Evolutionary conservation across 35 echinoderm and acorn worm species (phyloP).

Genomic region (Apostichopus japonicus): DNA sequence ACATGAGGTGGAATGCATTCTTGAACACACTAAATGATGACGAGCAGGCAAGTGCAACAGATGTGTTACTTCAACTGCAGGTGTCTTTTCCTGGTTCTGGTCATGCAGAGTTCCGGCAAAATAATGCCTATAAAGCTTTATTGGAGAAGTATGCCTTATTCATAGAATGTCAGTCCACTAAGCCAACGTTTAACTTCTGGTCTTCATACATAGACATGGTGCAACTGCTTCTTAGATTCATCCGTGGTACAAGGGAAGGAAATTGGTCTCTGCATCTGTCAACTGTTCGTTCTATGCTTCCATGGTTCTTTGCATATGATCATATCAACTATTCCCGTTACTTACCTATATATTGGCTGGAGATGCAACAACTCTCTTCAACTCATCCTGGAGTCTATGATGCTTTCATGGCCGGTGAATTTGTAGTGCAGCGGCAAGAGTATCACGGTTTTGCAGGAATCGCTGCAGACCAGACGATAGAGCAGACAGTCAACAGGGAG

Average conservation of each 20-base stretch:
- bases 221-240: constrained; percentile 24
- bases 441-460: constrained; percentile 31
- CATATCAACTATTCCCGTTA: constrained; percentile 59
- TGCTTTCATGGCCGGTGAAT: constrained; percentile 7
- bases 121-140: neutral
- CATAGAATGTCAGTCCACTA: neutral
- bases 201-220: constrained; percentile 66
- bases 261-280: constrained; percentile 76
- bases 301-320: constrained; percentile 79
- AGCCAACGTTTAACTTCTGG: constrained; percentile 63
- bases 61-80: neutral
- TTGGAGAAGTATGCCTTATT: neutral
- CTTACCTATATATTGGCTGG: constrained; percentile 55
- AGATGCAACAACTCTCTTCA: constrained; percentile 43
- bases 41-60: neutral
- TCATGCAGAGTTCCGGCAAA: neutral
- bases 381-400: neutral
- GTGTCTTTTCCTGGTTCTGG: neutral
- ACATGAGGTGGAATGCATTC: constrained; percentile 61
- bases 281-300: constrained; percentile 20
- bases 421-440: constrained; percentile 50
- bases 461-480: constrained; percentile 45
- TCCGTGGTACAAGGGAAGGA: constrained; percentile 56
- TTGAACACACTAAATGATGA: constrained; percentile 11
- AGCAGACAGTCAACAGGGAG: constrained; percentile 55